Base-by-base conservation (phyloP, 2,888 invertebrate genomes). In the Pyralis farinalis region DNA sequence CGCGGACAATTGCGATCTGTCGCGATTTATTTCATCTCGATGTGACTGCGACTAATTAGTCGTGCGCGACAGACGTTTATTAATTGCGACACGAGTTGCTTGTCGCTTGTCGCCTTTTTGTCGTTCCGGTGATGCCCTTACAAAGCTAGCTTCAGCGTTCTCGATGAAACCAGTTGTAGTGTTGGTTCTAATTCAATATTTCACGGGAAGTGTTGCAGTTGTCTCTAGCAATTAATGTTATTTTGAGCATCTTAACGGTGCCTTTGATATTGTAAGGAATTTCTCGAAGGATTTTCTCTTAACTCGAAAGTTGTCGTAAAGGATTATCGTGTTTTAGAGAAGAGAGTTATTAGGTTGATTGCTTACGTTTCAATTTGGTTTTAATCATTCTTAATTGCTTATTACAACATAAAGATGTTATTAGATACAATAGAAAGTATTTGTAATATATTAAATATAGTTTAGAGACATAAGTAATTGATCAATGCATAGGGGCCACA, bases 31-130 rank as follows among this genome's bases (percentile, higher is more conserved):
- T 72, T 70, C 70, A 72, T 75, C 69, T 51, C 53, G 52, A 47
- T 52, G 60, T 60, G 67, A 75, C 69, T 77, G 71, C 71, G 72
- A 77, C 81, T 84, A 85, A 86, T 87, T 86, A 85, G 81, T 79
- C 78, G 75, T 62, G 58, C 70, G 63, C 68, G 71, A 71, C 75
- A 60, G 86, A 86, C 85, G 56, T 84, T 76, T 85, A 86, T 85
- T 85, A 86, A 87, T 87, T 81, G 83, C 80, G 66, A 83, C 84
- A 80, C 76, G 68, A 75, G 79, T 80, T 69, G 53, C 20, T 68
- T 71, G 81, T 76, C 74, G 65, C 42, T 54, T 55, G 51, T 63
- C 50, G 51, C 51, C 54, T 59, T 71, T 72, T 71, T 73, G 62
- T 62, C 58, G 53, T 58, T 57, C 62, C 59, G 62, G 71, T 72